phyloP scores from a whole-genome alignment of 2,113 vertebrate species.

The Pseudonaja textilis region DNA sequence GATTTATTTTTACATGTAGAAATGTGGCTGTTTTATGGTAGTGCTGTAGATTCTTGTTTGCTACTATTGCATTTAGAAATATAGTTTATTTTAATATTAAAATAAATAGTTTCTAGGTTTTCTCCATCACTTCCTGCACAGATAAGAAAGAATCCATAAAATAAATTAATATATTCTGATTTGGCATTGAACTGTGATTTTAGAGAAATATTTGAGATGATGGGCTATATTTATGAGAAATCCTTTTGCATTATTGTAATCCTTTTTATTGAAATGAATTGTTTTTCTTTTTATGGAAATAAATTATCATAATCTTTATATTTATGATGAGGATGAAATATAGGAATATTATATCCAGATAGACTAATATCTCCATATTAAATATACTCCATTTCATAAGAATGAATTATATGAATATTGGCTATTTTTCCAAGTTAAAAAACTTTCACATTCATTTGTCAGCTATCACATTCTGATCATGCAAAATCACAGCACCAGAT shows the following conservation, averaged over 20 bases:
- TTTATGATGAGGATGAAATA: neutral
- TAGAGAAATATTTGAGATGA: neutral
- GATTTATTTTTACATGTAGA: neutral
- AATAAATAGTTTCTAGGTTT: neutral
- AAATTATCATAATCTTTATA: neutral
- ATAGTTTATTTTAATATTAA: neutral
- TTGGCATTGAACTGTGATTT: neutral
- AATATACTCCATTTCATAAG: neutral
- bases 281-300: neutral
- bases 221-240: neutral
- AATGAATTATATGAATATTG: neutral
- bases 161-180: neutral
- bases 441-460: neutral
- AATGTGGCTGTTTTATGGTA: neutral
- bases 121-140: neutral
- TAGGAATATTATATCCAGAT: neutral
- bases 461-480: neutral
- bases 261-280: neutral
- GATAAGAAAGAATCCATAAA: neutral
- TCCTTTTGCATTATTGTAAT: neutral
- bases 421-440: neutral
- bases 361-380: neutral
- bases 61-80: neutral
- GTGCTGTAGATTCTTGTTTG: neutral
- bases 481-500: neutral